These are phyloP conservation scores for Nothoprocta perdicaria DNA, from an alignment of 2,113 vertebrate species.

Conservation along the genomic window DNA sequence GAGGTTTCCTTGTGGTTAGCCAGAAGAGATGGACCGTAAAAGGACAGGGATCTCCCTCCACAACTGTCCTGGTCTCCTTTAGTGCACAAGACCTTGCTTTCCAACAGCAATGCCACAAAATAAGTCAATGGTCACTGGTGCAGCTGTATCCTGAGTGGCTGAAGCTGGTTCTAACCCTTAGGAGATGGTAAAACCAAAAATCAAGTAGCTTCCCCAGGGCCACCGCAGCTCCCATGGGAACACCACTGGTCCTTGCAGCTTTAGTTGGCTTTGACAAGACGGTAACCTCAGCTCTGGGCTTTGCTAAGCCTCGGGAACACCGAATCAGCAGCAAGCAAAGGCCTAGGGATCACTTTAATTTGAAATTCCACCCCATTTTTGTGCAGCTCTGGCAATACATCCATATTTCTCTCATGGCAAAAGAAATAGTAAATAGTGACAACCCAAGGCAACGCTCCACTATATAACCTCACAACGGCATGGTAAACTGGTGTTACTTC, in stretches of 20 bases:
- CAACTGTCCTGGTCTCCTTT: not conserved
- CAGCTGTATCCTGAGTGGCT: not conserved
- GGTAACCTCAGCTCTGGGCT: not conserved
- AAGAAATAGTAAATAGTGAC: not conserved
- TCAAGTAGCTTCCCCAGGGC: not conserved
- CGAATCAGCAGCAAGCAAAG: not conserved
- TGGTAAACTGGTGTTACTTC: not conserved
- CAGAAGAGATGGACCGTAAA: not conserved
- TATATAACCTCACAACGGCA: not conserved
- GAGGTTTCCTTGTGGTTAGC: not conserved
- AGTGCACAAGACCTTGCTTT: not conserved
- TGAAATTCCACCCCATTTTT: not conserved
- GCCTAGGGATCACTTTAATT: not conserved
- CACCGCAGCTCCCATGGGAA: not conserved
- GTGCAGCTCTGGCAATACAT: not conserved
- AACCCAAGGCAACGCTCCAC: not conserved
- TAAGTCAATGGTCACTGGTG: not conserved
- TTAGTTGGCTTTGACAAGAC: not conserved
- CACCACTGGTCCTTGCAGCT: rapidly evolving
- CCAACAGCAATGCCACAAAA: not conserved
- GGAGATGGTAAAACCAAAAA: not conserved
- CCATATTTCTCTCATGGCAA: not conserved
- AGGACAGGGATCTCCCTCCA: not conserved
- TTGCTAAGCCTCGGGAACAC: not conserved
- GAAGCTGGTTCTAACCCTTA: not conserved